Conservation (phyloP, 2,113 vertebrate genomes). For the Aythya baeri region DNA sequence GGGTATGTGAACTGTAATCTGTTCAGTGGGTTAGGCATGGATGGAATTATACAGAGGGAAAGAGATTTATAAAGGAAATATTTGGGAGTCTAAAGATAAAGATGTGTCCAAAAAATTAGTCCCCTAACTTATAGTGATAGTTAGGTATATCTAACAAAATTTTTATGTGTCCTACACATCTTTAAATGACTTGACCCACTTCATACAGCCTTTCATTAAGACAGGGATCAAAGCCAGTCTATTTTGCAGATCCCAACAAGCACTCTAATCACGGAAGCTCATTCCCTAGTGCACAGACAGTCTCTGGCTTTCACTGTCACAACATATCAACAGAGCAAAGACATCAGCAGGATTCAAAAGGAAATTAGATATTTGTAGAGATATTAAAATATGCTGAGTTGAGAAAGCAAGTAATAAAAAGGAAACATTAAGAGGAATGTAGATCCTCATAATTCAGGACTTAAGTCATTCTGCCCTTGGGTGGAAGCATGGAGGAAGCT, state of each 20-base stretch:
- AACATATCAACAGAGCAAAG: not conserved
- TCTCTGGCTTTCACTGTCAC: not conserved
- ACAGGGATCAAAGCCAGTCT: not conserved
- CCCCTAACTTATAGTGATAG: not conserved
- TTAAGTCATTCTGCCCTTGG: rapidly evolving
- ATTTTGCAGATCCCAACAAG: not conserved
- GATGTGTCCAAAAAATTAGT: not conserved
- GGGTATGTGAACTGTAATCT: not conserved
- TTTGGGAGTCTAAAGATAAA: not conserved
- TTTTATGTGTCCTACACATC: not conserved
- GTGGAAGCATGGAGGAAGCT: not conserved
- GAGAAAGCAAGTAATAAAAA: not conserved
- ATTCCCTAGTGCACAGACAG: not conserved
- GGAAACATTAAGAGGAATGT: not conserved
- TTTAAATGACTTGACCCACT: not conserved
- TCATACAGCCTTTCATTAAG: not conserved
- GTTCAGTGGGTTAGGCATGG: not conserved
- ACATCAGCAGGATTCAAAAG: not conserved
- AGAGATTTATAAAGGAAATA: not conserved
- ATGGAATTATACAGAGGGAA: not conserved
- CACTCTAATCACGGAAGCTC: not conserved
- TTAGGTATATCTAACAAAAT: not conserved
- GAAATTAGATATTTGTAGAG: not conserved
- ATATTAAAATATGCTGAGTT: not conserved
- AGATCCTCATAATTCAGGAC: not conserved